Evolutionary conservation across 1,140 invertebrate species (phyloP), one percentile per base, ranked within the genome.

Genomic region (Dendroctonus valens): DNA sequence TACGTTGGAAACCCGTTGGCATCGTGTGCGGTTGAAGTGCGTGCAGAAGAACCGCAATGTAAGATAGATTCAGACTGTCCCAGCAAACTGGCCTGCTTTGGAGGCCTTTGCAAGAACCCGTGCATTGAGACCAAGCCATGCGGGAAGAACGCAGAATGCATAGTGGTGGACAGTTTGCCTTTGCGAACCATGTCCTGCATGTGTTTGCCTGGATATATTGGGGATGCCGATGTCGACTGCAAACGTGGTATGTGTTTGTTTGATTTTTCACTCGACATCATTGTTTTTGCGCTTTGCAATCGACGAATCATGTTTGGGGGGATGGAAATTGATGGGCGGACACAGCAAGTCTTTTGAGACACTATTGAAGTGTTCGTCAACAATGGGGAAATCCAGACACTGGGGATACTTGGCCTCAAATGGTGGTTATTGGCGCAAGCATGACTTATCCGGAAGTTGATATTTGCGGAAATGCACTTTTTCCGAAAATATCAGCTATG

Each of bases 151-250:
- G 91, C 92, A 0, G 84, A 86, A 70, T 95, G 93, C 76, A 83
- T 85, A 2, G 91, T 95, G 0, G 86, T 93, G 6, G 88, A 94
- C 73, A 93, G 91, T 3, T 77, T 94, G 61, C 93, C 93, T 5
- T 83, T 93, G 78, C 84, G 92, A 69, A 93, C 92, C 12, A 92
- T 95, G 86, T 86, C 91, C 49, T 96, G 93, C 76, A 85, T 90
- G 74, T 96, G 93, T 76, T 81, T 89, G 53, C 86, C 85, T 57
- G 91, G 91, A 58, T 92, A 86, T 76, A 84, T 88, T 68, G 92
- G 92, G 66, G 91, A 94, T 77, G 91, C 92, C 7, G 91, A 92
- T 69, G 84, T 89, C 57, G 86, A 89, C 78, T 95, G 92, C 77
- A 85, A 82, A 73, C 83, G 82, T 83, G 87, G 91, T 92, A 86